Evolutionary conservation across 37 sponge, comb jelly and placozoan genomes (phyloP), one percentile per base, ranked within the genome.

Genomic region (Ianthella basta): DNA sequence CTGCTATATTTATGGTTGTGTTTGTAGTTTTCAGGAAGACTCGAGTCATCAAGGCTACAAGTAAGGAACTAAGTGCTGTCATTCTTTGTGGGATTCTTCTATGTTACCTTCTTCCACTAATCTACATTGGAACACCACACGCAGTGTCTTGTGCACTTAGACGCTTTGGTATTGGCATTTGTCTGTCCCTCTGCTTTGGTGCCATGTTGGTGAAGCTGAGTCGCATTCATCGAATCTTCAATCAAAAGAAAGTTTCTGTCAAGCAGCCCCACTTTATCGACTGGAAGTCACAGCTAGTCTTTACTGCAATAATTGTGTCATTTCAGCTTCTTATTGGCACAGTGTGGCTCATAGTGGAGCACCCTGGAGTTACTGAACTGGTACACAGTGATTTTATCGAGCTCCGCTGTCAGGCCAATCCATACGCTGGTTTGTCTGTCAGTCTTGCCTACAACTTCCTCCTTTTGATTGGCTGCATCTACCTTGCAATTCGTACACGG

Each of bases 201-300:
- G 89, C 97, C 0, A 90, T 96, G 1, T 59, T 93, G 8, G 73
- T 93, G 44, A 96, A 96, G 72, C 88, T 93, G 37, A 39, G 82
- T 19, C 86, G 97, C 16, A 92, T 96, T 0, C 72, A 91, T 18
- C 82, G 97, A 15, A 89, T 96, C 20, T 93, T 96, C 33, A 77
- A 75, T 24, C 37, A 36, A 4, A 38, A 19, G 21, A 50, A 24
- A 1, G 19, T 53, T 18, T 29, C 27, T 18, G 0, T 70, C 23
- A 54, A 70, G 8, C 55, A 69, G 10, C 89, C 93, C 8, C 74
- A 85, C 19, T 94, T 94, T 56, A 85, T 85, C 0, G 86, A 80
- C 0, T 83, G 86, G 2, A 23, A 55, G 27, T 87, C 83, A 29
- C 95, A 91, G 66, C 79, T 94, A 0, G 6, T 72, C 30, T 89